Evolutionary conservation across 2,797 vertebrate genomes (phyloP).

Genomic region (Sebastes cheni): DNA sequence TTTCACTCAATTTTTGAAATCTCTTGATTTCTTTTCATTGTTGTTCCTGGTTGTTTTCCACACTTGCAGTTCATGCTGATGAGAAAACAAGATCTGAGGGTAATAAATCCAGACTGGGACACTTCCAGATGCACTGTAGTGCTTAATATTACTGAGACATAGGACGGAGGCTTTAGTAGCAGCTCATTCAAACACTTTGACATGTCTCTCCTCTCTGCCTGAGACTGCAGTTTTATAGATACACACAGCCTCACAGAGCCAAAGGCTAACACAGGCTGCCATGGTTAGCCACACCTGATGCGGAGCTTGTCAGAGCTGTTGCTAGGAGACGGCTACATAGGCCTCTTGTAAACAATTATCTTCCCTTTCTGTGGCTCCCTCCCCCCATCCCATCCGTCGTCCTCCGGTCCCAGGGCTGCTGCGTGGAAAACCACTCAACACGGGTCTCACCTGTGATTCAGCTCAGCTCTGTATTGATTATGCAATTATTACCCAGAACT

Average conservation of each 20-base stretch:
- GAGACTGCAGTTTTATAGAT: constrained; percentile 29
- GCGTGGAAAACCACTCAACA: constrained; percentile 60
- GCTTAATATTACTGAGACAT: constrained; percentile 2
- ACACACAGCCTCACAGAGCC: background rate
- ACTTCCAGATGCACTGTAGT: background rate
- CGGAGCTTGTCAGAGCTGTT: constrained; percentile 83
- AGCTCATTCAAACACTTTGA: constrained; percentile 4
- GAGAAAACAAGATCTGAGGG: constrained; percentile 6
- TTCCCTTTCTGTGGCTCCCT: constrained; percentile 51
- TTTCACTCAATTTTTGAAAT: background rate
- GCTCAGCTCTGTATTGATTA: constrained; percentile 70
- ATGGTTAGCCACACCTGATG: constrained; percentile 85
- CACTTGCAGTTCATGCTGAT: background rate
- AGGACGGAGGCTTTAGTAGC: background rate
- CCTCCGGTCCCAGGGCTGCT: constrained; percentile 64
- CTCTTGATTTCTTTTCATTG: background rate
- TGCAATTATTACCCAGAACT: constrained; percentile 66
- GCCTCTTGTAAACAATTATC: constrained; percentile 90
- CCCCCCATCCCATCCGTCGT: constrained; percentile 42
- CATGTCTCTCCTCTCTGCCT: background rate
- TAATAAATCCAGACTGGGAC: background rate
- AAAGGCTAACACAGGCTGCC: constrained; percentile 76
- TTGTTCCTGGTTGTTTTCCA: constrained; percentile 7
- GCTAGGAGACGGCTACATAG: constrained; percentile 88
- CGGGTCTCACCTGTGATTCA: constrained; percentile 75